Conservation (phyloP, 2,797 vertebrate species). For the Melanogrammus aeglefinus region DNA sequence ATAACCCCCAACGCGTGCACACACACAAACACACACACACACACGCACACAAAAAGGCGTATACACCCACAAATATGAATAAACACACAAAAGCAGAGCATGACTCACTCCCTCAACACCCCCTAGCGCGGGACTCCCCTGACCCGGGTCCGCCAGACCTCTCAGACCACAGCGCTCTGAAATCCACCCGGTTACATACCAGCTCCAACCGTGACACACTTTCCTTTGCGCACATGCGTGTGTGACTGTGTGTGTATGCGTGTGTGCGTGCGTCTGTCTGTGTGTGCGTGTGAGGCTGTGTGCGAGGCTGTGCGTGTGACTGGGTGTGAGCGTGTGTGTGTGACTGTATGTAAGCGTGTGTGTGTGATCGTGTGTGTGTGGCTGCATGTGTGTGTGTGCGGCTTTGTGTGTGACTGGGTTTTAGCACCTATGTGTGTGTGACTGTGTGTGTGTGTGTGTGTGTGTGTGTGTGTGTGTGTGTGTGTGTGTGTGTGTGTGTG, state of each 20-base stretch:
- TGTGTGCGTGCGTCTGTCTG: neutral
- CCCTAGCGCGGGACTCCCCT: conserved; percentile 16
- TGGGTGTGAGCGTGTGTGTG: no score
- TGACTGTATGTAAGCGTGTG: no score
- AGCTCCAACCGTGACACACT: conserved; percentile 52
- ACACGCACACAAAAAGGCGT: no score
- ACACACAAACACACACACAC: no score
- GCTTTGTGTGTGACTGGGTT: neutral
- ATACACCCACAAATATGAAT: no score
- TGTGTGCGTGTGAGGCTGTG: no score
- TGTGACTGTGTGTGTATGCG: conserved; percentile 12
- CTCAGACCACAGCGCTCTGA: conserved; percentile 39
- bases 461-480: no score
- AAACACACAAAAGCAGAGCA: neutral
- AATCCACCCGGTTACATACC: conserved; percentile 60
- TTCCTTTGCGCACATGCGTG: conserved; percentile 31
- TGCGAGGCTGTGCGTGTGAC: no score
- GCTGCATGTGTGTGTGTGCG: neutral
- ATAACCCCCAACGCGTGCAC: no score
- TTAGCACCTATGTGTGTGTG: conserved; percentile 1
- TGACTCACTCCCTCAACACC: conserved; percentile 1
- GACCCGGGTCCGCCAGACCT: conserved; percentile 16
- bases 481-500: no score
- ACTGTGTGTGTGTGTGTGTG: conserved; percentile 8
- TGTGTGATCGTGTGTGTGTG: no score